phyloP scores from a whole-genome alignment of 2,797 vertebrate genomes.

The Danio jaintianensis region DNA sequence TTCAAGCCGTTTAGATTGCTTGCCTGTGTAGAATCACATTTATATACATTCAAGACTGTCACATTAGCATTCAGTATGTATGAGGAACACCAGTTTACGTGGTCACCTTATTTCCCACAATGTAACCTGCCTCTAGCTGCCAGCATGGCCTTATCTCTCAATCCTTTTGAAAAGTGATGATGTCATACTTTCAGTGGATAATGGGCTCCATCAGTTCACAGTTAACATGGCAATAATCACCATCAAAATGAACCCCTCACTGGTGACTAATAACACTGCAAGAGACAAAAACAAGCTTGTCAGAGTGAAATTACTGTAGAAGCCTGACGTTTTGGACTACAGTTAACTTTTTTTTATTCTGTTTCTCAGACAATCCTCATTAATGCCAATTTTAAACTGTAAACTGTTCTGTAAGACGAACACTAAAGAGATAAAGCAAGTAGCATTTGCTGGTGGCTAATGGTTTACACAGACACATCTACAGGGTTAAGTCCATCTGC shows the following conservation, averaged over 20 bases:
- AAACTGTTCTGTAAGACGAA: conserved; percentile 47
- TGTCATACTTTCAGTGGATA: conserved; percentile 52
- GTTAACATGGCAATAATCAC: conserved; percentile 22
- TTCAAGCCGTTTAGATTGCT: no score
- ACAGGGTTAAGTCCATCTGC: conserved; percentile 10
- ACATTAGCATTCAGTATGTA: not conserved
- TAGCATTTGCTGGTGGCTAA: conserved; percentile 19
- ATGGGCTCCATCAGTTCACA: conserved; percentile 40
- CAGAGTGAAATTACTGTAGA: not conserved
- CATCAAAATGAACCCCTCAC: not conserved
- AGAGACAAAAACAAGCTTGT: not conserved
- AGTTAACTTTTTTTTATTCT: conserved; percentile 34
- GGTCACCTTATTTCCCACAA: conserved; percentile 13
- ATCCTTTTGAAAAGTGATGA: conserved; percentile 33
- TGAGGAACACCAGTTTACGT: not conserved
- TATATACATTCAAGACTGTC: not conserved
- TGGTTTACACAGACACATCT: conserved; percentile 35
- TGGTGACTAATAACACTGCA: conserved; percentile 22
- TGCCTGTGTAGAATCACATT: not conserved
- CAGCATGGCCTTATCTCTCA: conserved; percentile 27
- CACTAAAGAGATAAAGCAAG: conserved; percentile 24
- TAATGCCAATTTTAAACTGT: conserved; percentile 9
- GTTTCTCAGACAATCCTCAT: conserved; percentile 9
- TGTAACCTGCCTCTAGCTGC: not conserved
- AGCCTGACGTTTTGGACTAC: not conserved